These are phyloP conservation scores for Pegoplata infirma DNA, from an alignment of 2,888 invertebrate genomes.

Conservation along the genomic window DNA sequence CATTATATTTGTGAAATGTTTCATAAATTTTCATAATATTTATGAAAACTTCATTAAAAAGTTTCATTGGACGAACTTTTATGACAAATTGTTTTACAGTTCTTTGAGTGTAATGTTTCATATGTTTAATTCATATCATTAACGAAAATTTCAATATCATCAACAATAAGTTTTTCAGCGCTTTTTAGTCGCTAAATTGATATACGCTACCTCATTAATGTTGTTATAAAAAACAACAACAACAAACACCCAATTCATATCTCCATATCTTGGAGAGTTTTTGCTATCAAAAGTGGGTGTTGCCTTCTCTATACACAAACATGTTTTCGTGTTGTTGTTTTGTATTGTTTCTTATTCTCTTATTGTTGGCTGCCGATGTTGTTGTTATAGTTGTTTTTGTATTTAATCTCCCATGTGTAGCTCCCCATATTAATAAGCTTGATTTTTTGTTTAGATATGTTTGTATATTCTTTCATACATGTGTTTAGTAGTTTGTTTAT, in stretches of 20 bases:
- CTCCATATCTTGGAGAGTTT: conserved; percentile 56
- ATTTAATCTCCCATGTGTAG: conserved; percentile 36
- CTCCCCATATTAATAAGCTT: conserved; percentile 45
- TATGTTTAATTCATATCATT: too few relatives aligned
- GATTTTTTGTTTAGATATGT: conserved; percentile 63
- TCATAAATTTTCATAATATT: too few relatives aligned
- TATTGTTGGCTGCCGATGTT: too few relatives aligned
- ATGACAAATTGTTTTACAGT: too few relatives aligned
- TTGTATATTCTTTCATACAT: background rate
- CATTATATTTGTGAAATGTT: too few relatives aligned
- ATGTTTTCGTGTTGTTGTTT: conserved; percentile 14
- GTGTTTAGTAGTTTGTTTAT: background rate
- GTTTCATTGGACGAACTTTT: too few relatives aligned
- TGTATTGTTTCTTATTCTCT: conserved; percentile 6
- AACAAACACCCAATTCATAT: conserved; percentile 40
- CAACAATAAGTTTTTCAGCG: too few relatives aligned
- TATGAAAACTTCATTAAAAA: too few relatives aligned
- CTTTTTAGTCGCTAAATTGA: too few relatives aligned
- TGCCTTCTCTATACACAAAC: conserved; percentile 32
- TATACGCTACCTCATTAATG: conserved; percentile 42
- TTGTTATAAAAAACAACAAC: conserved; percentile 27
- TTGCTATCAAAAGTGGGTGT: conserved; percentile 63
- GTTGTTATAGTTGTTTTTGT: conserved; percentile 9
- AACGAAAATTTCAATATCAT: too few relatives aligned
- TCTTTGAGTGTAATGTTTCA: too few relatives aligned